Evolutionary conservation across 2,797 vertebrate genomes (phyloP).

Genomic region (Neostethus bicornis): DNA sequence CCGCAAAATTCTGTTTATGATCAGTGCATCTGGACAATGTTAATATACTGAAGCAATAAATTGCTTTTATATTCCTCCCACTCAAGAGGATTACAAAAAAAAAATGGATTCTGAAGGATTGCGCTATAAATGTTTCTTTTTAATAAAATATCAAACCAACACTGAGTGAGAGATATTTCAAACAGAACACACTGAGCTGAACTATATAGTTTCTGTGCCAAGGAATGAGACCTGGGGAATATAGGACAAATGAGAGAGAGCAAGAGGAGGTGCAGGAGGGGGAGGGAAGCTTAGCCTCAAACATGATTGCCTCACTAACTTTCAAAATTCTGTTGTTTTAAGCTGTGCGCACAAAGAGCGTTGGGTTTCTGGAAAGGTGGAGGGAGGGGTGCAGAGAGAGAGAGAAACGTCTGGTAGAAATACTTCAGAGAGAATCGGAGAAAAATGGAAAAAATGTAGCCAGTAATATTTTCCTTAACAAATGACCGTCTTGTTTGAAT

Average conservation of each 20-base stretch:
- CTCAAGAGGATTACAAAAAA: constrained; percentile 55
- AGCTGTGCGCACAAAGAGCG: constrained; percentile 63
- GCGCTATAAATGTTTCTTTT: constrained; percentile 63
- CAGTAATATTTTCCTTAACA: constrained; percentile 54
- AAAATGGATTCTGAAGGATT: constrained; percentile 59
- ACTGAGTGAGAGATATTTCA: constrained; percentile 56
- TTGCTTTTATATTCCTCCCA: constrained; percentile 37
- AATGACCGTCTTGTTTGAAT: constrained; percentile 46
- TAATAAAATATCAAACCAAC: constrained; percentile 50
- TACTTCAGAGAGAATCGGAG: constrained; percentile 47
- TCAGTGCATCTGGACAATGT: constrained; percentile 61
- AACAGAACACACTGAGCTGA: constrained; percentile 62
- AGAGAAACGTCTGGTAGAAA: constrained; percentile 49
- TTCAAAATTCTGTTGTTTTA: constrained; percentile 76
- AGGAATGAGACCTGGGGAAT: constrained; percentile 58
- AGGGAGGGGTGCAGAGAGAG: constrained; percentile 14
- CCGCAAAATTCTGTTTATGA: constrained; percentile 45
- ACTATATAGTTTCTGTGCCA: constrained; percentile 59
- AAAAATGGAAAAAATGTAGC: constrained; percentile 49
- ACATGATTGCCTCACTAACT: constrained; percentile 72
- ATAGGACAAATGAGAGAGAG: constrained; percentile 57
- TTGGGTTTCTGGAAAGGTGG: constrained; percentile 60
- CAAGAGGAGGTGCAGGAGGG: constrained; percentile 8
- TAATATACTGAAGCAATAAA: constrained; percentile 65
- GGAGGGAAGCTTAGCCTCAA: constrained; percentile 48